Evolutionary conservation across 2,888 invertebrate genomes (phyloP), one percentile per base, ranked within the genome.

Genomic region (Tiphia femorata): DNA sequence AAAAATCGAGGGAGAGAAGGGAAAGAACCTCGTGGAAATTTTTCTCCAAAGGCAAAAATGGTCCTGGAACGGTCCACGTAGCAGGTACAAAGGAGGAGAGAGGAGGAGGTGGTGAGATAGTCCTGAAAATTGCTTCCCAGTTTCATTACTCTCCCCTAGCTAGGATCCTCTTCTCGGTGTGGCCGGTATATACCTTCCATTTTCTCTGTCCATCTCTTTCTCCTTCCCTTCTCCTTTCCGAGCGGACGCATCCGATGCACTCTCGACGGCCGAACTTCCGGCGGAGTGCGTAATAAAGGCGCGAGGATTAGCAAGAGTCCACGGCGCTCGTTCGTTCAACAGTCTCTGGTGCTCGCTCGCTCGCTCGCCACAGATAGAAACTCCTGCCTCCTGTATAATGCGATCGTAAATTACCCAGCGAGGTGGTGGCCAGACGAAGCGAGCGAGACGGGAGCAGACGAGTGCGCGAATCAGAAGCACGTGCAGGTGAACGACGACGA

Each of bases 221-320:
- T n/a, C 3, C 4, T 4, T 1, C 33, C 29, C 5, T 23, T 29
- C 14, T 20, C 8, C 21, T 40, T 21, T 19, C 19, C 2, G 8
- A 17, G 14, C 14, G 17, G 0, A 3, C 20, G 30, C 12, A 30
- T 3, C 37, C 44, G 20, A 1, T 20, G 7, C 7, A 20, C n/a
- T n/a, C 29, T 17, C 20, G 23, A 44, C 12, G 27, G 19, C 10
- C 19, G 44, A 44, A 19, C 44, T 30, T 12, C 23, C 12, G 29
- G 19, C 44, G 14, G 10, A 14, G 30, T 19, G 19, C 29, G n/a
- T 30, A 44, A 44, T 30, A 29, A 44, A 20, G 21, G 19, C 8
- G 29, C 27, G 8, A n/a, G 40, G 38, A 40, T 38, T 49, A 47
- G 14, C 46, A n/a, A n/a, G n/a, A n/a, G n/a, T n/a, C 33, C 33